Evolutionary conservation across 2,797 vertebrate genomes (phyloP).

Genomic region (Trachops cirrhosus): DNA sequence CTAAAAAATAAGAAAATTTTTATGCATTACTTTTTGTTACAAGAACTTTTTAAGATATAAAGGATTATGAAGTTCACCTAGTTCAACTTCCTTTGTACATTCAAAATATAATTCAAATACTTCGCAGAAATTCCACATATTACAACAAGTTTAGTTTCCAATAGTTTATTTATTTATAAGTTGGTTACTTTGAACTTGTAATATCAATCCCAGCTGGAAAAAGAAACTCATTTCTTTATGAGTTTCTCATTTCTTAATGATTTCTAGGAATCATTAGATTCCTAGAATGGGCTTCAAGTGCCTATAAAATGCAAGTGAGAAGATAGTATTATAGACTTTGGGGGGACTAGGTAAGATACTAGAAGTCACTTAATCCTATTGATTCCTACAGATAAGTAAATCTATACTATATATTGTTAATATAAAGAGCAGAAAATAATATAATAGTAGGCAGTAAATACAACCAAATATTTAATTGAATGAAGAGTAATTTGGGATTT

Average conservation of each 20-base stretch:
- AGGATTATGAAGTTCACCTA: background rate
- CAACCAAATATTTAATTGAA: background rate
- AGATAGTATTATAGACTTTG: background rate
- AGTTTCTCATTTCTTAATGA: no score
- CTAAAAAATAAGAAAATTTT: background rate
- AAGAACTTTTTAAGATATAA: slow-evolving; percentile 33
- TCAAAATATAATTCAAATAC: slow-evolving; percentile 33
- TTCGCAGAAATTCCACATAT: background rate
- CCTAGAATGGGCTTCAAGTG: background rate
- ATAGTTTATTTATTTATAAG: slow-evolving; percentile 13
- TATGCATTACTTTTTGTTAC: background rate
- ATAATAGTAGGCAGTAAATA: background rate
- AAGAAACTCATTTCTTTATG: no score
- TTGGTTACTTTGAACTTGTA: background rate
- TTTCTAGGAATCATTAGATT: background rate
- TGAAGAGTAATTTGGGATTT: background rate
- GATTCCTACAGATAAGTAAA: background rate
- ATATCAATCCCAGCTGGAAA: background rate
- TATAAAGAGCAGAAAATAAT: background rate
- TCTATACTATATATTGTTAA: background rate
- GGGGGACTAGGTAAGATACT: background rate
- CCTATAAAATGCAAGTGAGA: background rate
- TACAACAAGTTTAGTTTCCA: background rate
- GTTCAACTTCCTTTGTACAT: background rate
- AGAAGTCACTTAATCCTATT: background rate